Conservation (phyloP, 2,113 vertebrate genomes). For the Stegastes partitus region DNA sequence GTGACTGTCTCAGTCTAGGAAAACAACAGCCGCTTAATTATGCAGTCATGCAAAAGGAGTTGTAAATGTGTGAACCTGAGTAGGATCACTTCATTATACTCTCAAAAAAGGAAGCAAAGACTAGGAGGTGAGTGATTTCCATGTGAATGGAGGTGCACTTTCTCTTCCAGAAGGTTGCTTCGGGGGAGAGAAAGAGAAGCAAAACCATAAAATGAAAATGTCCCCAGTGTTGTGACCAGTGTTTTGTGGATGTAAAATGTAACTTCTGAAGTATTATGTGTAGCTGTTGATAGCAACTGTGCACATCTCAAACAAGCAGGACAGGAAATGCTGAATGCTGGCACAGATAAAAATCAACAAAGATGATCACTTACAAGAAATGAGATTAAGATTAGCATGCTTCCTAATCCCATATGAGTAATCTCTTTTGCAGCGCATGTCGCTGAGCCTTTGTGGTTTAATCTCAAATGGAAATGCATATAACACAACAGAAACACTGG, state of each 20-base stretch:
- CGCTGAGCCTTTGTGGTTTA: not conserved
- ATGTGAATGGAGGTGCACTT: conserved; percentile 34
- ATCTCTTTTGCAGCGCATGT: conserved; percentile 34
- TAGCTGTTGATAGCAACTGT: not conserved
- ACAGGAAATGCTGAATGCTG: not conserved
- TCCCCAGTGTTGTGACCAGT: not conserved
- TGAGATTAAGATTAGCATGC: conserved; percentile 46
- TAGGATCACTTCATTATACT: conserved; percentile 35
- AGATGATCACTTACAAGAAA: conserved; percentile 41
- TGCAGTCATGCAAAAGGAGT: conserved; percentile 39
- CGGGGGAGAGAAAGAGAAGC: not conserved
- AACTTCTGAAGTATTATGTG: not conserved
- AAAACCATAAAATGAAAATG: conserved; percentile 1
- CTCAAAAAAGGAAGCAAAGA: conserved; percentile 18
- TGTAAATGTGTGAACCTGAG: conserved; percentile 37
- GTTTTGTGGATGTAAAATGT: not conserved
- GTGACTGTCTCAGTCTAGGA: not conserved
- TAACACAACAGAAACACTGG: not conserved
- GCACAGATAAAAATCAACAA: conserved; percentile 40
- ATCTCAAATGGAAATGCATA: not conserved
- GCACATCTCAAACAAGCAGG: not conserved
- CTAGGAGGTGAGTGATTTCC: not conserved
- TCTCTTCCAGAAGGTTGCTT: not conserved
- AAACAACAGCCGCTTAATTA: conserved; percentile 39
- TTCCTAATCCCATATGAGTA: conserved; percentile 48